Base-by-base conservation (phyloP, 2,113 vertebrate species). In the Psephotus haematonotus region DNA sequence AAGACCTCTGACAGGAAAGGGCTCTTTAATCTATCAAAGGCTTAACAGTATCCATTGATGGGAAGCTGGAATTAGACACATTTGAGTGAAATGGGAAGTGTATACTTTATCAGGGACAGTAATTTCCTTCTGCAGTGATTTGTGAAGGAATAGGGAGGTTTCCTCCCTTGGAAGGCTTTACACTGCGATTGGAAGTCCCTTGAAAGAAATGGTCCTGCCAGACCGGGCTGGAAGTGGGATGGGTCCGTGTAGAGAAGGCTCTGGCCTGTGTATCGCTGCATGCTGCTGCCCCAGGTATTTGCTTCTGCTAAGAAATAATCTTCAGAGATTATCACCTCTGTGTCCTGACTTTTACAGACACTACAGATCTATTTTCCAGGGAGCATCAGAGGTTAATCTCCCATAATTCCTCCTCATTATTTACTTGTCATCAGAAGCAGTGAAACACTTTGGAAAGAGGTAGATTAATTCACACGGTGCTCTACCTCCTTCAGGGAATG, bases 391-490 rank as follows among this genome's bases (percentile, higher is more conserved):
- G 46, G 50, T 77, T 88, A 91, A 81, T 49, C 69, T 84, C 72
- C 78, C 52, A n/a, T 92, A 90, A 93, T 92, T 86, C 69, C 41
- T 90, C 53, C 70, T 91, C 62, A 24, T 90, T 92, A 60, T 95
- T 94, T 88, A 86, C 65, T 91, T 94, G 85, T 75, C 88, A 79
- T 75, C 74, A 76, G 65, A 82, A 92, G 80, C 65, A 68, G 44
- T 23, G 52, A 64, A 96, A 93, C 72, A 84, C 82, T 88, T 96
- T 94, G 95, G 86, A 91, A 78, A 84, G 55, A 90, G 72, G 69
- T 62, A 57, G 65, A 91, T 89, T 88, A 82, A 92, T 93, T 82
- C 81, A 92, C 44, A 78, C 1, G 0, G 74, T 79, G 74, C 77
- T 91, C 77, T 81, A 37, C 74, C 39, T 86, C 77, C 83, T 84